Base-by-base conservation (phyloP, 2,113 vertebrate genomes). In the Piprites chloris region DNA sequence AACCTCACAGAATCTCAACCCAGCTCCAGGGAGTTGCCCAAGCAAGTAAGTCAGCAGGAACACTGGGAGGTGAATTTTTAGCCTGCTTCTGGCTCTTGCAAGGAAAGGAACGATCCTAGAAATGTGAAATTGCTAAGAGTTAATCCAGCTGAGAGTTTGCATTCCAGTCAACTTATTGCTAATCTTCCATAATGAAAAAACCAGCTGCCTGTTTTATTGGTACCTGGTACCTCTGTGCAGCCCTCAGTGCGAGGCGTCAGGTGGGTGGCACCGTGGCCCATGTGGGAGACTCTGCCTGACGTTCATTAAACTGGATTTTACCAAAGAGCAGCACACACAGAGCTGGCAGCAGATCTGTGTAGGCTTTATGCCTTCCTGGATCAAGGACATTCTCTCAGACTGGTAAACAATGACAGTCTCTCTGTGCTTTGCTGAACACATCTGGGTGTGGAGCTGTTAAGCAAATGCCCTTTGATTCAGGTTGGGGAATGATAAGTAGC, bases 181-280 rank as follows among this genome's bases (percentile, higher is more conserved):
- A 41, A 18, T 42, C n/a, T 80, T 62, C 58, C 37, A 7, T 1
- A 33, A 46, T 22, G 52, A 39, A 65, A 86, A 72, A 50, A 23
- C 5, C 28, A 39, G 39, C 35, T 69, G n/a, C 28, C 23, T 53
- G 49, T 20, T 33, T 7, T 37, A 18, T 7, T 33, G 24, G 44
- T 82, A 35, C 9, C 9, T 3, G 3, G 10, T 2, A 0, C 28
- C 23, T 73, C 35, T 78, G 49, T 26, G 30, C 27, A 58, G 27
- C 0, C 0, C 52, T 69, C n/a, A 16, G 30, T 35, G 56, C 0
- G 0, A 67, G 47, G 67, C 3, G 1, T 50, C 17, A 53, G 50
- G 55, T 35, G 49, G 53, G 3, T 3, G 2, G 49, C 39, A 3
- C 27, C 1, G 0, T 9, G 37, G 37, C 79, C 53, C 6, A 0